Conservation (phyloP, 1,140 invertebrate species). For the Conus ventricosus region DNA sequence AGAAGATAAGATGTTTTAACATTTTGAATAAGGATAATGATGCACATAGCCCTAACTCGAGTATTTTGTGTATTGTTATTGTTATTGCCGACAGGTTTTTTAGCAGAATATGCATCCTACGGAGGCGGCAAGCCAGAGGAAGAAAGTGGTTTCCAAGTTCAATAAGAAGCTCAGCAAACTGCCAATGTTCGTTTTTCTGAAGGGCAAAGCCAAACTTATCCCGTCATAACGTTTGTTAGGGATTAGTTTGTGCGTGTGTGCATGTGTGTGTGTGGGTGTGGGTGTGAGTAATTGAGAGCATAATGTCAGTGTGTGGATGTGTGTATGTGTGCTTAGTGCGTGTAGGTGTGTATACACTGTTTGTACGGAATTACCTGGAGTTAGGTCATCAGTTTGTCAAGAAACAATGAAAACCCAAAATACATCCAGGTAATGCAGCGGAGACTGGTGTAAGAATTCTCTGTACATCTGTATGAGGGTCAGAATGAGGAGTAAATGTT, state of each 20-base stretch:
- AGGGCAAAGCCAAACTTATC: slow-evolving; percentile 58
- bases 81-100: slow-evolving; percentile 48
- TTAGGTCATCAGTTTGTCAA: too few species aligned
- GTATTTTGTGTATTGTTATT: too few species aligned
- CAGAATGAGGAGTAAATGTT: too few species aligned
- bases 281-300: neutral
- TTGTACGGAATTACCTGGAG: too few species aligned
- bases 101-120: slow-evolving; percentile 55
- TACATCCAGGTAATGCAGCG: too few species aligned
- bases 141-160: slow-evolving; percentile 57
- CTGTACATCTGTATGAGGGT: too few species aligned
- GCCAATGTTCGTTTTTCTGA: slow-evolving; percentile 54
- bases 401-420: too few species aligned
- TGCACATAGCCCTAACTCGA: too few species aligned
- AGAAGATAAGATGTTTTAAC: too few species aligned
- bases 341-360: too few species aligned
- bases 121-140: slow-evolving; percentile 51
- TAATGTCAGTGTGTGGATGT: neutral
- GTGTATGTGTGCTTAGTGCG: neutral
- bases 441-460: too few species aligned
- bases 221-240: neutral
- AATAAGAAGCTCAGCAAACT: slow-evolving; percentile 59
- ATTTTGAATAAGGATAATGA: too few species aligned
- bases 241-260: neutral
- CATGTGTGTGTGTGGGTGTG: neutral